Percentiles rank a stretch among this genome's conserved stretches.
Evolutionary conservation across 2,888 invertebrate species (phyloP).

Genomic region (Parnassius smintheus): DNA sequence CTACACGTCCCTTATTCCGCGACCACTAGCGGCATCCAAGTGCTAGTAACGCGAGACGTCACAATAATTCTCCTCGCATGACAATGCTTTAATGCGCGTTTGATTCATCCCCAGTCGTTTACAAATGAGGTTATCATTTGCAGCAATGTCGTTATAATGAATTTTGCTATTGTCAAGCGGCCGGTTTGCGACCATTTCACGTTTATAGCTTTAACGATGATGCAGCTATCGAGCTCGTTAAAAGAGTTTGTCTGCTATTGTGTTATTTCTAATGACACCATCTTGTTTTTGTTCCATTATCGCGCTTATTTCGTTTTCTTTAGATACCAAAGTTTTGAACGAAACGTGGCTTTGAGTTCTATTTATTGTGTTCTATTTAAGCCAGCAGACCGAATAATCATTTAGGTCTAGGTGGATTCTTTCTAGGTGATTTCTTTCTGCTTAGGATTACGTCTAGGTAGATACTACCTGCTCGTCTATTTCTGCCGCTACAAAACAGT

Average conservation of each 20-base stretch:
- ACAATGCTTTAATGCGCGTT: conserved; percentile 79
- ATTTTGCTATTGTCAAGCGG: conserved; percentile 65
- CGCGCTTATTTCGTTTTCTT: neutral
- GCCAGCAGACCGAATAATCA: neutral
- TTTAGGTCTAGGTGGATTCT: too few species aligned
- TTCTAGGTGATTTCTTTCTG: too few species aligned
- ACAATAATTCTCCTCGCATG: conserved; percentile 78
- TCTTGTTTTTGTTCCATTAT: neutral
- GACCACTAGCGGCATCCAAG: conserved; percentile 63
- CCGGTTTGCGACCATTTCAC: conserved; percentile 34
- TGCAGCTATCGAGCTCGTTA: conserved; percentile 4
- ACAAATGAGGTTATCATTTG: conserved; percentile 78
- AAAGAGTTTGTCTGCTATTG: conserved; percentile 8
- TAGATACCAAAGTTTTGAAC: conserved; percentile 2
- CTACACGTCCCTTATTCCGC: conserved; percentile 36
- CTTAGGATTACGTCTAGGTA: too few species aligned
- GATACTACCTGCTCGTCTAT: too few species aligned
- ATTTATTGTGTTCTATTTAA: neutral
- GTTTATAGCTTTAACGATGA: conserved; percentile 21
- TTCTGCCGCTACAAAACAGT: too few species aligned
- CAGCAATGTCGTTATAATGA: conserved; percentile 67
- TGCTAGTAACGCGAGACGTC: conserved; percentile 74
- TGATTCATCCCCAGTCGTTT: conserved; percentile 73
- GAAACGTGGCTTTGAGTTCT: neutral
- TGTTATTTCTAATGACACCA: conserved; percentile 21